Evolutionary conservation across 2,797 vertebrate genomes (phyloP).

Genomic region (Erethizon dorsatum): DNA sequence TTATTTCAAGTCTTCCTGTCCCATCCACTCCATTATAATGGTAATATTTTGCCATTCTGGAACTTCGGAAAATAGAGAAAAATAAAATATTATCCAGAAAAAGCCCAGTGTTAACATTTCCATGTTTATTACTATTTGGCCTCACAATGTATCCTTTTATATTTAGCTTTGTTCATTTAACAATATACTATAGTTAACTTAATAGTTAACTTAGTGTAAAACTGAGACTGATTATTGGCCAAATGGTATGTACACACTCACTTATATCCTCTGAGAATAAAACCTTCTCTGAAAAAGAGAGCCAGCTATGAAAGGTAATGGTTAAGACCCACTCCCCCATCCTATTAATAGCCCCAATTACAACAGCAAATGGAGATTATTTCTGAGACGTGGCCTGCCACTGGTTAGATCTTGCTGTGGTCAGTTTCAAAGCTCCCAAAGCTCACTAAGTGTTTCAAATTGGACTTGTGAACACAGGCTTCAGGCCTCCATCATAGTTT

Average conservation of each 20-base stretch:
- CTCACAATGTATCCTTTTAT: neutral
- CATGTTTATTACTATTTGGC: neutral
- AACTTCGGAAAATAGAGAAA: neutral
- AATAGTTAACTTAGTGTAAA: too few relatives aligned
- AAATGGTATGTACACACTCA: neutral
- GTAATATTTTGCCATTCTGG: neutral
- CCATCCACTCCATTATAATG: too few relatives aligned
- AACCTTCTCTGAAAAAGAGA: neutral
- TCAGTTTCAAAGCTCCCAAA: conserved; percentile 31
- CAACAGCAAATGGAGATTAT: neutral
- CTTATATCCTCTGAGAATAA: neutral
- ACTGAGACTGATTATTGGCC: neutral
- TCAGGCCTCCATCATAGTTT: neutral
- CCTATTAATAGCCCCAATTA: neutral
- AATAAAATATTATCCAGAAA: neutral
- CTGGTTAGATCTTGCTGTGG: neutral
- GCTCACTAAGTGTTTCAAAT: conserved; percentile 25
- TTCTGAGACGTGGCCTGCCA: neutral
- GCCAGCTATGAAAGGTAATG: neutral
- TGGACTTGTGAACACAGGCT: neutral
- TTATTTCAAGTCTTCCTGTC: neutral
- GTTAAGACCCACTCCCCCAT: neutral
- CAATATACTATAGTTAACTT: neutral
- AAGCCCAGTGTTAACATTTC: neutral
- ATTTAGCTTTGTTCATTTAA: neutral